Base-by-base conservation (phyloP, 2,888 invertebrate species). In the Athrips mouffetella region DNA sequence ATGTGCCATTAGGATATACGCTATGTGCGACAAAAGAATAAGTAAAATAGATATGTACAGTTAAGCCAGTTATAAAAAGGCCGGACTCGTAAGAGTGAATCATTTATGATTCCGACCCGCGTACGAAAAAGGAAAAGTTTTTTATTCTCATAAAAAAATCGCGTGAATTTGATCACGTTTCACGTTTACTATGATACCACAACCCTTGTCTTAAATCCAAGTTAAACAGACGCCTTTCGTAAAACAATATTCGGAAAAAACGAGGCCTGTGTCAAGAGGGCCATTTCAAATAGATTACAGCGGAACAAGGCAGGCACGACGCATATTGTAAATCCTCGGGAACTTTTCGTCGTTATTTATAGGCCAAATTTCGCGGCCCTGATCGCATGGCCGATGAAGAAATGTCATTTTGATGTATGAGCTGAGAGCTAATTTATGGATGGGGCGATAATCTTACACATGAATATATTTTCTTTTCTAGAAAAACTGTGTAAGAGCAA, bases 201-300 rank as follows among this genome's bases (percentile, higher is more conserved):
- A n/a, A n/a, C n/a, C n/a, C n/a, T n/a, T n/a, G n/a, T n/a, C n/a
- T n/a, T n/a, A n/a, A n/a, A n/a, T n/a, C n/a, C n/a, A n/a, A n/a
- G n/a, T n/a, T n/a, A n/a, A n/a, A n/a, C n/a, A 1, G 13, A 41
- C 25, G 11, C 41, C 13, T 15, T 15, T 13, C 13, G 7, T 41
- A 25, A 41, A 27, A 16, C 18, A 41, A 25, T 25, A 7, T 25
- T 15, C 18, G 27, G 16, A 16, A 13, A 27, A 23, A 13, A 27
- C 5, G n/a, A 4, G 20, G 39, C 41, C 27, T 41, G 10, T 41
- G 41, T 41, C 41, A 41, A 41, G 41, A 41, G 27, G n/a, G 25
- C 13, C 15, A 41, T 41, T 25, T 25, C 15, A 25, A 41, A 41
- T 41, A 41, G 41, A 41, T 41, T 41, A 41, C 15, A 16, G 35